These are phyloP conservation scores for Characodon lateralis DNA, from an alignment of 2,797 vertebrate genomes.

Conservation along the genomic window DNA sequence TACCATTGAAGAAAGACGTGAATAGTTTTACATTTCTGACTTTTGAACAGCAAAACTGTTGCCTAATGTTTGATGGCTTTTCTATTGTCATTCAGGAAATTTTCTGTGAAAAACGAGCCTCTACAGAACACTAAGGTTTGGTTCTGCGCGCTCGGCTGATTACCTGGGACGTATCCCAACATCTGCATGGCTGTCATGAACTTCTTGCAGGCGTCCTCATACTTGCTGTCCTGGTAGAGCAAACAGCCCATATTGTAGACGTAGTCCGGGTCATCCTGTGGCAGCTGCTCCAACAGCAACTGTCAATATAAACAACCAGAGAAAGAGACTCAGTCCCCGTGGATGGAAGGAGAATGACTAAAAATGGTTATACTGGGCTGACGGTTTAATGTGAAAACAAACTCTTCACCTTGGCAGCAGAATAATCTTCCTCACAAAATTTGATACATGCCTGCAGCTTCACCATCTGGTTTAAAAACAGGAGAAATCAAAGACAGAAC, in stretches of 20 bases:
- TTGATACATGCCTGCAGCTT: slow-evolving; percentile 90
- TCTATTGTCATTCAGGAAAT: not conserved
- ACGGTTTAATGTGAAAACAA: not conserved
- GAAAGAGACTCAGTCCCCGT: not conserved
- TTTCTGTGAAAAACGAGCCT: not conserved
- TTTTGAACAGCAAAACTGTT: not conserved
- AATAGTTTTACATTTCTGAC: no score
- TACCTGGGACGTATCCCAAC: slow-evolving; percentile 88
- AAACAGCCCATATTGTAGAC: slow-evolving; percentile 91
- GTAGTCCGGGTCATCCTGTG: slow-evolving; percentile 85
- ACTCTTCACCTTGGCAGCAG: slow-evolving; percentile 83
- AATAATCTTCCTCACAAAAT: slow-evolving; percentile 91
- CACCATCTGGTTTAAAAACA: slow-evolving; percentile 76
- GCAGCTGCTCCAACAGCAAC: slow-evolving; percentile 90
- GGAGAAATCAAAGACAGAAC: slow-evolving; percentile 3
- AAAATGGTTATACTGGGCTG: not conserved
- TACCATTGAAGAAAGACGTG: no score
- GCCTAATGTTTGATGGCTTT: not conserved
- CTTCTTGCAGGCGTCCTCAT: slow-evolving; percentile 89
- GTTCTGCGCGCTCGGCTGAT: slow-evolving; percentile 2
- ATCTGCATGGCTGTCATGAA: slow-evolving; percentile 88
- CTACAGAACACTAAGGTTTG: not conserved
- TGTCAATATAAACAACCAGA: slow-evolving; percentile 42
- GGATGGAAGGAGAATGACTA: not conserved
- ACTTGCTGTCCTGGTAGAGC: slow-evolving; percentile 89